Conservation (phyloP, 2,797 vertebrate genomes). For the Petrocephalus schoutedeni region DNA sequence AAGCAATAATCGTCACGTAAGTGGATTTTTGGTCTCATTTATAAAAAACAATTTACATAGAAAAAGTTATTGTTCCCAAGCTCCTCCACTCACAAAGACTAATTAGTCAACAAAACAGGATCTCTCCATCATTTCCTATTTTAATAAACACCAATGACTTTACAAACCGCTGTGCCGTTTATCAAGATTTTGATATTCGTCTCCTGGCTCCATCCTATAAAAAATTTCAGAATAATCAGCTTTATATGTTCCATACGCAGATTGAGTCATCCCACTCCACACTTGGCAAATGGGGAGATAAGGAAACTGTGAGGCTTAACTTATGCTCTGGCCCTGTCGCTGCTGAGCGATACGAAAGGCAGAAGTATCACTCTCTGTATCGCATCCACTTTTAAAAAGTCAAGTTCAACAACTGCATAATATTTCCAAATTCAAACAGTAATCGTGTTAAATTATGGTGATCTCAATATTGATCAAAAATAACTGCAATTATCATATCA, state of each 20-base stretch:
- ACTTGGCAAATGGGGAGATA: background rate
- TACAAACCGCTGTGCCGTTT: background rate
- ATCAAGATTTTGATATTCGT: background rate
- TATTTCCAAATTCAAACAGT: background rate
- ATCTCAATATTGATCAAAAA: background rate
- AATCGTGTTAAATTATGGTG: background rate
- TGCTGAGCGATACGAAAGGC: background rate
- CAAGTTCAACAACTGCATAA: background rate
- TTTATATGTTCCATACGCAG: background rate
- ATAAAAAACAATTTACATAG: background rate
- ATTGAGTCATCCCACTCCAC: background rate
- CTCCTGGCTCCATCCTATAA: background rate
- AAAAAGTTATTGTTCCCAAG: background rate
- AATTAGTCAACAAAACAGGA: background rate
- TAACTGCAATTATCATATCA: background rate
- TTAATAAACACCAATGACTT: background rate
- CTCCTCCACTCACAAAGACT: background rate
- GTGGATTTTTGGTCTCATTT: slow-evolving; percentile 1
- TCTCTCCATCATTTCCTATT: background rate
- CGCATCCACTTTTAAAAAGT: background rate
- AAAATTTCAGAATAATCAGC: background rate
- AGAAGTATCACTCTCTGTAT: background rate
- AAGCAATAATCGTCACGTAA: background rate
- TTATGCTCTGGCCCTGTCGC: background rate
- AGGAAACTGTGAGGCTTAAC: background rate